These are phyloP conservation scores for Podargus strigoides DNA, from an alignment of 2,797 vertebrate genomes.

Conservation along the genomic window DNA sequence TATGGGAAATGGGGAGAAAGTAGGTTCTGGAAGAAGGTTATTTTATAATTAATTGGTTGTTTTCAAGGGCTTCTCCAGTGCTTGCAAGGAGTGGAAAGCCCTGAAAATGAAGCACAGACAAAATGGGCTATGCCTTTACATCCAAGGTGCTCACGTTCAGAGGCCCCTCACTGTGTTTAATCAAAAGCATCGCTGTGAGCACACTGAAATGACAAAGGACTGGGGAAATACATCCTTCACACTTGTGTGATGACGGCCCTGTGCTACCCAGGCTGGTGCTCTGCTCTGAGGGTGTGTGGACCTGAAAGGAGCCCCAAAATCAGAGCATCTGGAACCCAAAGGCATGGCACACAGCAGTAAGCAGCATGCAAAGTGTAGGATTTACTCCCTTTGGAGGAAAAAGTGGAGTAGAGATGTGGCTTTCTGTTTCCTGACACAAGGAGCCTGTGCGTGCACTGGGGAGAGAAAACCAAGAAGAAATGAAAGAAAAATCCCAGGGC, in stretches of 20 bases:
- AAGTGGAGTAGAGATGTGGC: neutral
- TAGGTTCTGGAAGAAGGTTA: neutral
- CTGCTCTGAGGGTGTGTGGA: neutral
- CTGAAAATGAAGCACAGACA: neutral
- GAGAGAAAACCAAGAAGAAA: neutral
- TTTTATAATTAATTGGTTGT: neutral
- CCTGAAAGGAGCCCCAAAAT: neutral
- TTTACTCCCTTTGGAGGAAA: neutral
- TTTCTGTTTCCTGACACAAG: neutral
- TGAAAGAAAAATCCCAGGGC: neutral
- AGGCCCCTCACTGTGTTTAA: neutral
- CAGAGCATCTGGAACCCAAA: neutral
- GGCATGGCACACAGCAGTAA: neutral
- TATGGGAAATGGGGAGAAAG: neutral
- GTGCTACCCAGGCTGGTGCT: neutral
- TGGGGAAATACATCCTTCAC: neutral
- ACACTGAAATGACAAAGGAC: rapidly evolving
- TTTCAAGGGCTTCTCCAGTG: neutral
- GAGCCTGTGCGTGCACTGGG: neutral
- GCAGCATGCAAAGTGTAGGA: neutral
- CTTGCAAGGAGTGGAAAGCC: neutral
- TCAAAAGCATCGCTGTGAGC: neutral
- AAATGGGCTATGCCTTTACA: neutral
- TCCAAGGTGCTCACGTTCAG: neutral
- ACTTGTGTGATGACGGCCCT: rapidly evolving